Base-by-base conservation (phyloP, 2,113 vertebrate genomes). In the Oncorhynchus mykiss region DNA sequence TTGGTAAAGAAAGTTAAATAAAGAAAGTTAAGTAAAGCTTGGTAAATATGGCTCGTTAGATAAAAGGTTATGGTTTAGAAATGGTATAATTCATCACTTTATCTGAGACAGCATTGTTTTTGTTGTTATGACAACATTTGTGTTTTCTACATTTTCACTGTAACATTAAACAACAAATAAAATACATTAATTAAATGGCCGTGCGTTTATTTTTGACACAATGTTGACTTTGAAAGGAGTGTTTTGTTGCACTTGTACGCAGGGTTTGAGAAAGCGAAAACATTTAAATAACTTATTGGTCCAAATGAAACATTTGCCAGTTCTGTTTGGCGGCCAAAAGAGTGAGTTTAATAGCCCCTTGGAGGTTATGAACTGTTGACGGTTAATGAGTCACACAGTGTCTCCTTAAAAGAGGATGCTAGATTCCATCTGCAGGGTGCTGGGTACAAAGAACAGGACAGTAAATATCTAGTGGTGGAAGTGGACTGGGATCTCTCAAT, bases 381-480 rank as follows among this genome's bases (percentile, higher is more conserved):
- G 96, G 95, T 97, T 99, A 98, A 96, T 97, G 97, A 96, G 94
- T 97, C 96, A 96, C 95, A 97, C 96, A 97, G 95, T 96, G 94
- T 92, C 93, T 94, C 94, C 92, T 95, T 95, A 92, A 94, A 96
- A 96, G 92, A 95, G 93, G 94, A 96, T 95, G 93, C 91, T 84
- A 95, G 95, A 96, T 97, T 96, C 94, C 95, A 96, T 96, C 95
- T 94, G 93, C 92, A 92, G 94, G 92, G 93, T 90, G 93, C 92
- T 84, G 91, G 94, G 94, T 93, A 96, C 93, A 95, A 96, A 97
- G 94, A 92, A 90, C 92, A 90, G 94, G 95, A 96, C 94, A 96
- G 95, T 95, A 96, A 96, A 96, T 95, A 96, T 96, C 93, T 95
- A 89, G 93, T 93, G 90, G 93, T 94, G 92, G 94, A 95, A 95